Percentiles rank a stretch among this genome's conserved stretches.
These are phyloP conservation scores for Auanema sp. DNA, from an alignment of 2,888 invertebrate genomes.

Conservation along the genomic window DNA sequence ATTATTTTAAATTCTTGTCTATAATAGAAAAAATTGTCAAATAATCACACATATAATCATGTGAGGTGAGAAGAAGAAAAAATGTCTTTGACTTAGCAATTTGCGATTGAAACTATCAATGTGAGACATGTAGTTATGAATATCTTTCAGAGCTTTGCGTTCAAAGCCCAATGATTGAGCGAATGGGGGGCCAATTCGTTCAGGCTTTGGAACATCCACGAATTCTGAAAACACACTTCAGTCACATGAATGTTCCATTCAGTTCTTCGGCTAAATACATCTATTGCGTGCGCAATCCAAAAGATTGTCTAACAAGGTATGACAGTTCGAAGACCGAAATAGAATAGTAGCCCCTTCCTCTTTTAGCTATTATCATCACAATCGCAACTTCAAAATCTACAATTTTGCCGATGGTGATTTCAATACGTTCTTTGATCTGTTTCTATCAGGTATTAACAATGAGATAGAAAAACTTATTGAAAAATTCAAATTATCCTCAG, in stretches of 20 bases:
- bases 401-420: conserved; percentile 55
- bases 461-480: background rate
- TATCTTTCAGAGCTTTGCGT: conserved; percentile 54
- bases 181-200: conserved; percentile 58
- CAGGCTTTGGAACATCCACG: conserved; percentile 52
- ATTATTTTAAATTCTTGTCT: too few species aligned
- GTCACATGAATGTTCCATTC: conserved; percentile 54
- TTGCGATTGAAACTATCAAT: background rate
- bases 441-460: conserved; percentile 28
- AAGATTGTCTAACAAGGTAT: conserved; percentile 56
- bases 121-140: background rate
- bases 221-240: conserved; percentile 61
- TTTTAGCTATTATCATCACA: conserved; percentile 51
- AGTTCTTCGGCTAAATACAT: conserved; percentile 60
- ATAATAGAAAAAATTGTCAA: too few species aligned
- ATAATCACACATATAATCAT: too few species aligned
- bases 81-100: too few species aligned
- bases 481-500: conserved; percentile 11
- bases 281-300: conserved; percentile 61
- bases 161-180: conserved; percentile 62
- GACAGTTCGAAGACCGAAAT: background rate
- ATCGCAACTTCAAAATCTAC: conserved; percentile 61
- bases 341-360: background rate
- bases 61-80: too few species aligned
- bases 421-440: conserved; percentile 59